These are phyloP conservation scores for Mesocricetus auratus DNA, from an alignment of 2,113 vertebrate genomes.

Conservation along the genomic window DNA sequence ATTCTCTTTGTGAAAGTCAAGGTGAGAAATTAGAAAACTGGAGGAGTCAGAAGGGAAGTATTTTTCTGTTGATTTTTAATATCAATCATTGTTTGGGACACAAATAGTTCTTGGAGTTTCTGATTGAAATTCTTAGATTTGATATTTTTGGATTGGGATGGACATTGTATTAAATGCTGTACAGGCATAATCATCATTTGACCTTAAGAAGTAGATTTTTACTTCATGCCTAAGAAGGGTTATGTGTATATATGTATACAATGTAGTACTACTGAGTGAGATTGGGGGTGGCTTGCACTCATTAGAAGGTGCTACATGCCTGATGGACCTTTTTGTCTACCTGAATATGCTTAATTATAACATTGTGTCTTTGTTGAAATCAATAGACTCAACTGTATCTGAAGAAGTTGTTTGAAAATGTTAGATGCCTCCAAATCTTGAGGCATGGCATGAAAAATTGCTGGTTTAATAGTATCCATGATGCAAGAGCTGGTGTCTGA, in stretches of 20 bases:
- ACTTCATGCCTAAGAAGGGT: neutral
- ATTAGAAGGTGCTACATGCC: neutral
- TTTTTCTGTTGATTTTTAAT: neutral
- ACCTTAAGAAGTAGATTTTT: neutral
- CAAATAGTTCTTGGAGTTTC: neutral
- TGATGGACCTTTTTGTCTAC: neutral
- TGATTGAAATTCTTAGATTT: conserved; percentile 10
- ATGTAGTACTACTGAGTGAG: neutral
- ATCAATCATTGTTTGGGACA: neutral
- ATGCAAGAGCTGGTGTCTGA: neutral
- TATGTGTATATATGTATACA: too few relatives aligned
- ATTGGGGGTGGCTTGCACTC: neutral
- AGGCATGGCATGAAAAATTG: neutral
- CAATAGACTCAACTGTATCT: neutral
- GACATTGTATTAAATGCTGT: neutral
- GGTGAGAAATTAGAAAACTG: conserved; percentile 20
- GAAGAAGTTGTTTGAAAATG: neutral
- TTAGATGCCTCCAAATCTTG: neutral
- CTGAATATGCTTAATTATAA: neutral
- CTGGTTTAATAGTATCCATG: neutral
- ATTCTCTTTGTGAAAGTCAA: conserved; percentile 22
- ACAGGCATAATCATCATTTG: neutral
- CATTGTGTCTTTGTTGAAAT: neutral
- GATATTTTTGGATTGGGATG: neutral
- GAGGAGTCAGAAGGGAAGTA: neutral